phyloP scores from a whole-genome alignment of 2,797 vertebrate genomes.

The Intellagama lesueurii region DNA sequence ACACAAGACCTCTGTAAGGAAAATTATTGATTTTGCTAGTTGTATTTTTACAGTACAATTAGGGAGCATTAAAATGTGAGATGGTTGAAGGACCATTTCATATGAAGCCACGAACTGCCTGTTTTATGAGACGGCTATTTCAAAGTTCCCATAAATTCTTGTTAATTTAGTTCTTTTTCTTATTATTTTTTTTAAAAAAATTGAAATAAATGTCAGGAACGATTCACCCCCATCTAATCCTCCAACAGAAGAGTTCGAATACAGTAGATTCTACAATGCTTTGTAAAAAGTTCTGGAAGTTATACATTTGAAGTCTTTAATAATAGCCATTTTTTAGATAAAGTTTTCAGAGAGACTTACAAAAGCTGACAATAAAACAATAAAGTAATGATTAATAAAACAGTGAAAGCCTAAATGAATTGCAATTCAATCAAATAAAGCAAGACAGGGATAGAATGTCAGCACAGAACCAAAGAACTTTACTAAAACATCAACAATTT shows the following conservation, averaged over 20 bases:
- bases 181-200: neutral
- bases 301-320: neutral
- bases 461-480: neutral
- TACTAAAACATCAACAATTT: neutral
- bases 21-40: neutral
- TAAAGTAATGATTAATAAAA: neutral
- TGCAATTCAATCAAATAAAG: neutral
- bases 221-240: neutral
- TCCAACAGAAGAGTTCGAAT: neutral
- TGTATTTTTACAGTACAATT: conserved; percentile 34
- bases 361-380: neutral
- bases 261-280: neutral
- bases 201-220: conserved; percentile 12
- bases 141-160: conserved; percentile 32
- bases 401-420: neutral
- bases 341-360: neutral
- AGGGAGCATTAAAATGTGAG: conserved; percentile 19
- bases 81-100: conserved; percentile 19
- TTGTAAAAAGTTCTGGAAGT: neutral
- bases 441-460: neutral
- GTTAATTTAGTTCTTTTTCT: neutral
- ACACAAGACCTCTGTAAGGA: conserved; percentile 17
- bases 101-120: conserved; percentile 38
- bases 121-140: conserved; percentile 43
- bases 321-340: neutral